A percentile compares a stretch with the other conserved stretches of the same genome.
These are phyloP conservation scores for Oxytorus armatus DNA, from an alignment of 2,888 invertebrate species.

Conservation along the genomic window DNA sequence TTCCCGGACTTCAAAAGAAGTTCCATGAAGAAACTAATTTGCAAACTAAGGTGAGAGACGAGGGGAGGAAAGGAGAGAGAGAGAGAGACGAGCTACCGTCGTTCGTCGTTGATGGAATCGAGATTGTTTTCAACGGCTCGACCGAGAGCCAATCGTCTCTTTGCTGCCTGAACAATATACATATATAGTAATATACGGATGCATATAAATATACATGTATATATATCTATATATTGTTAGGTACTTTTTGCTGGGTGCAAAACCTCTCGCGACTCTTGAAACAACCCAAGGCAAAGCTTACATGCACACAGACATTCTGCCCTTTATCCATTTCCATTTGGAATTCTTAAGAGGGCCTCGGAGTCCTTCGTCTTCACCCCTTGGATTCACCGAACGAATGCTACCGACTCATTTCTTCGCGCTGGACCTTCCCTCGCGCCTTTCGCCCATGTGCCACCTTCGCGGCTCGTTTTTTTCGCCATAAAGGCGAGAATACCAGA, in stretches of 20 bases:
- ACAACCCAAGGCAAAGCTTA: conserved; percentile 57
- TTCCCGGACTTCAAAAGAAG: conserved; percentile 22
- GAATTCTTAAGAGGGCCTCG: conserved; percentile 74
- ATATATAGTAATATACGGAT: conserved; percentile 11
- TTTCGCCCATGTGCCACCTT: conserved; percentile 50
- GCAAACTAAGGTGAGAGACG: conserved; percentile 57
- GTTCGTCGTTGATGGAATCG: conserved; percentile 73
- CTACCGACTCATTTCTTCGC: conserved; percentile 41
- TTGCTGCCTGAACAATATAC: conserved; percentile 33
- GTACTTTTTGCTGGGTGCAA: conserved; percentile 43
- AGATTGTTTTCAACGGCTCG: conserved; percentile 73
- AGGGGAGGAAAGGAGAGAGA: conserved; percentile 10
- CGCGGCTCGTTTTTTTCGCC: conserved; percentile 71
- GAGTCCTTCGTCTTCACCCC: conserved; percentile 54
- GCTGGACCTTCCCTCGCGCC: not conserved
- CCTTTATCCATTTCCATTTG: conserved; percentile 80
- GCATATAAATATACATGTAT: not conserved
- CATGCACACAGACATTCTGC: conserved; percentile 67
- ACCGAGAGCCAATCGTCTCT: conserved; percentile 70
- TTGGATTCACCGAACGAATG: conserved; percentile 59
- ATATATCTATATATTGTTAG: conserved; percentile 1
- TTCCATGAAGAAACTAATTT: conserved; percentile 67
- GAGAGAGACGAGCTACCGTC: conserved; percentile 41
- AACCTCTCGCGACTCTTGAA: conserved; percentile 61
- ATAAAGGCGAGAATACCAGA: conserved; percentile 80